Conservation (phyloP, 2,797 vertebrate genomes). For the Atherinosoma microstoma region DNA sequence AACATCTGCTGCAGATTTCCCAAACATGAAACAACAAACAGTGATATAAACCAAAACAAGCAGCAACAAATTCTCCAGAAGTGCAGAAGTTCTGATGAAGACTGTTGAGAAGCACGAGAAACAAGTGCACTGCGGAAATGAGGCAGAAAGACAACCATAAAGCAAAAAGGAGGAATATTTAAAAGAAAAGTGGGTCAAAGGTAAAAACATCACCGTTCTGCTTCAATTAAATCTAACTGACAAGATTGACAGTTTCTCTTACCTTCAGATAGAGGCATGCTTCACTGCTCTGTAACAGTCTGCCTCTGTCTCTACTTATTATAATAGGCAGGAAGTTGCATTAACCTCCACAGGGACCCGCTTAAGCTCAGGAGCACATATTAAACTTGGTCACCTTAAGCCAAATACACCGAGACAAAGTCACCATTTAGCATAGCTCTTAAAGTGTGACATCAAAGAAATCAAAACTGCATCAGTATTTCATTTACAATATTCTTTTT, state of each 20-base stretch:
- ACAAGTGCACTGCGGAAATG: slow-evolving; percentile 9
- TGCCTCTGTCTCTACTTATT: slow-evolving; percentile 18
- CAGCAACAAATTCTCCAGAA: slow-evolving; percentile 15
- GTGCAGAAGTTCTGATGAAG: slow-evolving; percentile 13
- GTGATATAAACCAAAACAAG: slow-evolving; percentile 38
- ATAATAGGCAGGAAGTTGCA: slow-evolving; percentile 34
- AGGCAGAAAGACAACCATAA: slow-evolving; percentile 7
- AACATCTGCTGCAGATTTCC: slow-evolving; percentile 73
- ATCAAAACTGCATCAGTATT: background rate
- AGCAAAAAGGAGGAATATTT: background rate
- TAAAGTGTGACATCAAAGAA: background rate
- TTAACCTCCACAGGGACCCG: slow-evolving; percentile 35
- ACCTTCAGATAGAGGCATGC: slow-evolving; percentile 15
- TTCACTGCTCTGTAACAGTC: slow-evolving; percentile 40
- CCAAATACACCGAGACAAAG: slow-evolving; percentile 1
- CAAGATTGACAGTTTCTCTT: slow-evolving; percentile 32
- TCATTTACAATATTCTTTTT: background rate
- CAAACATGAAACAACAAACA: slow-evolving; percentile 52
- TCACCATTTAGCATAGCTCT: slow-evolving; percentile 12
- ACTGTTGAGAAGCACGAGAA: slow-evolving; percentile 26
- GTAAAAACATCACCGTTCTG: slow-evolving; percentile 44
- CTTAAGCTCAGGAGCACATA: slow-evolving; percentile 11
- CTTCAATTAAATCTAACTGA: slow-evolving; percentile 37
- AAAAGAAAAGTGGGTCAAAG: slow-evolving; percentile 32
- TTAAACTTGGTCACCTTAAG: slow-evolving; percentile 25